A percentile compares a stretch with the other conserved stretches of the same genome.
phyloP scores from a whole-genome alignment of 2,888 invertebrate species.

The Leptarthrus brevirostris region DNA sequence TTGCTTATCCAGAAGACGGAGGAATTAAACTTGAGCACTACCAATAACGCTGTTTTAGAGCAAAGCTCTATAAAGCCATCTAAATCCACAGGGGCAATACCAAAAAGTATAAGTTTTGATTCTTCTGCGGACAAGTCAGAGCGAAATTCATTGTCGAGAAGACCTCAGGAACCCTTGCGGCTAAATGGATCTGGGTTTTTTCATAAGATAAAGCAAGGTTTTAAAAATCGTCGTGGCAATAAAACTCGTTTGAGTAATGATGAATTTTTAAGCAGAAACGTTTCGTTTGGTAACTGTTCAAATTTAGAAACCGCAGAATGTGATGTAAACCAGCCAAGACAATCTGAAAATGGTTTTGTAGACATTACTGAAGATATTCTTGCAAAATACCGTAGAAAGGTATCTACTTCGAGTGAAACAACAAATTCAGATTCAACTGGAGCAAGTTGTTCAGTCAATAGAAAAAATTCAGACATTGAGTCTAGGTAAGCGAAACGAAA shows the following conservation, averaged over 20 bases:
- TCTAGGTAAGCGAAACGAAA: slow-evolving; percentile 65
- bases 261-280: slow-evolving; percentile 58
- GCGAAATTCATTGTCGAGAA: slow-evolving; percentile 66
- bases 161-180: slow-evolving; percentile 61
- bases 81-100: slow-evolving; percentile 84
- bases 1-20: slow-evolving; percentile 61
- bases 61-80: slow-evolving; percentile 63
- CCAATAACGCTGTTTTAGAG: slow-evolving; percentile 53
- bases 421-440: slow-evolving; percentile 67
- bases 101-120: slow-evolving; percentile 92
- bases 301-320: slow-evolving; percentile 52
- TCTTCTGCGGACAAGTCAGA: slow-evolving; percentile 86
- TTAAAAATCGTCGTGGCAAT: slow-evolving; percentile 74
- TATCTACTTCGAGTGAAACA: slow-evolving; percentile 70
- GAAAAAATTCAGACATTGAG: slow-evolving; percentile 63
- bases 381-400: slow-evolving; percentile 88
- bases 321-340: slow-evolving; percentile 39
- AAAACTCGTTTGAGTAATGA: slow-evolving; percentile 57
- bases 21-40: slow-evolving; percentile 59
- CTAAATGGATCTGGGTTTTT: slow-evolving; percentile 74
- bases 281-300: slow-evolving; percentile 61
- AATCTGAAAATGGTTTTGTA: slow-evolving; percentile 60
- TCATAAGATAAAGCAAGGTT: slow-evolving; percentile 77
- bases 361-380: slow-evolving; percentile 93
- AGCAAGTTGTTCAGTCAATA: slow-evolving; percentile 59